Conservation (phyloP, 1,140 invertebrate genomes). For the Pseudoatta argentina region DNA sequence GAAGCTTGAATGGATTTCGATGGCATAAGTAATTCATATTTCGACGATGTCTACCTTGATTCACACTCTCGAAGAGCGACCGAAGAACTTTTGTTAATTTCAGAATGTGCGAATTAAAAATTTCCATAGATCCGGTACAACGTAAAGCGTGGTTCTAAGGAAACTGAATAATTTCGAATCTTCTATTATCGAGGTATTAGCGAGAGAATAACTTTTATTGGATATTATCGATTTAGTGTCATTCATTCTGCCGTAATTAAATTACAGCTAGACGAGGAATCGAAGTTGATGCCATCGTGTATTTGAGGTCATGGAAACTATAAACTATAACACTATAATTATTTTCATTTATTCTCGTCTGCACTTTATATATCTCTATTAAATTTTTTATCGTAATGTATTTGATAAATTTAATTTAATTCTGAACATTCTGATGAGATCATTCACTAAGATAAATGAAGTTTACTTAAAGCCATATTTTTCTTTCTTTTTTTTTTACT, state of each 20-base stretch:
- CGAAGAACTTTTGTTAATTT: background rate
- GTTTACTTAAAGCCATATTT: background rate
- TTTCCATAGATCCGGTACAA: background rate
- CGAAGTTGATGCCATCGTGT: slow-evolving; percentile 1
- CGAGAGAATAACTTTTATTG: slow-evolving; percentile 17
- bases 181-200: slow-evolving; percentile 26
- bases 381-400: slow-evolving; percentile 13
- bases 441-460: background rate
- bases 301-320: background rate
- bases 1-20: background rate
- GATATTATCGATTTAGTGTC: slow-evolving; percentile 57
- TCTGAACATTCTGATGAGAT: background rate
- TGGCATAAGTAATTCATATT: background rate
- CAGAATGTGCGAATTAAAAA: slow-evolving; percentile 36
- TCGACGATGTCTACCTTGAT: background rate
- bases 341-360: background rate
- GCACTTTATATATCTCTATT: background rate
- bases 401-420: slow-evolving; percentile 16
- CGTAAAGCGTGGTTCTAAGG: slow-evolving; percentile 7
- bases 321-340: background rate
- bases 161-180: slow-evolving; percentile 29
- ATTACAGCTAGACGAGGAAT: slow-evolving; percentile 7
- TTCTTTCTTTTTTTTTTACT: background rate
- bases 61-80: background rate
- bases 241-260: slow-evolving; percentile 20